Base-by-base conservation (phyloP, 2,113 vertebrate species). In the Passer montanus region DNA sequence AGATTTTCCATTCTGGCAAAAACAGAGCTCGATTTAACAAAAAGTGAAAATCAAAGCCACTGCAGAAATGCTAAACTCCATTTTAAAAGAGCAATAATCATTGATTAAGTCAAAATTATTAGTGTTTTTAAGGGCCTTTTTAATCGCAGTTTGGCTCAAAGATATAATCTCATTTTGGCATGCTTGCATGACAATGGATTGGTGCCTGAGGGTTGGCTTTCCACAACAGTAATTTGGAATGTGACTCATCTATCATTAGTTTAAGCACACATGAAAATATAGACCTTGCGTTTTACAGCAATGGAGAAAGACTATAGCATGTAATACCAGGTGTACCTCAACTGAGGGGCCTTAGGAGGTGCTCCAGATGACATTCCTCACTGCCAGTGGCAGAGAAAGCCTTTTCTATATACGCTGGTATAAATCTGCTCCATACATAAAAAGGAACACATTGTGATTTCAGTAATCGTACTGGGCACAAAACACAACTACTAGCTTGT, bases 71-170 rank as follows among this genome's bases (percentile, higher is more conserved):
- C 59, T 92, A 84, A 96, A 87, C 37, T 84, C 44, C 37, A 69
- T 78, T 88, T 89, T 15, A 89, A 95, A 72, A 60, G 30, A 94
- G 73, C 67, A 93, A 82, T 68, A 87, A 88, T 87, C 58, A 92
- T 62, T 76, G 87, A 84, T 82, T 89, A 93, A 88, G 37, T 93
- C 56, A 88, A 63, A 96, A 86, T 94, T 89, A 92, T 81, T 90
- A 78, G 72, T 60, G 47, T 33, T 87, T 93, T 95, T 60, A 84
- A 90, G 69, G 55, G 24, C 72, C 27, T 84, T 96, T 94, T 84
- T n/a, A 92, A 84, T 92, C 1, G 15, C 62, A 37, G 78, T 91
- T 94, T 94, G 95, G 62, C 89, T 91, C 44, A 64, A 75, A 79
- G 53, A 72, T 94, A 82, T 56, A 87, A 72, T 89, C 64, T 87